Evolutionary conservation across 2,113 vertebrate species (phyloP), one percentile per base, ranked within the genome.

Genomic region (Cyphomyrus plagiostoma): DNA sequence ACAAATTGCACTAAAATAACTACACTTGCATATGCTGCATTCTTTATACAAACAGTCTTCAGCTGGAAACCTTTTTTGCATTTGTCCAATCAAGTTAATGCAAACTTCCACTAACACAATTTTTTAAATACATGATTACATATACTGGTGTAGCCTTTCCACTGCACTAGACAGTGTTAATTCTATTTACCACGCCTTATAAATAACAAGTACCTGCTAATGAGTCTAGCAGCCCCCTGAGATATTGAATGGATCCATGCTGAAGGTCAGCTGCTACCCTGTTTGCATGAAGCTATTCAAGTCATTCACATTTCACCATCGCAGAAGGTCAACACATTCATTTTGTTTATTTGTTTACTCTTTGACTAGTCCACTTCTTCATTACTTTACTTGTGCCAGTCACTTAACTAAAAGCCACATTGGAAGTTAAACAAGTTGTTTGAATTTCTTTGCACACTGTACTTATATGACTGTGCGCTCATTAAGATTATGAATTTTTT

Each of bases 251-350:
- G 87, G 35, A 15, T 66, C n/a, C 6, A 77, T 26, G 50, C 50
- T 82, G 9, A 91, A 92, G 82, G 89, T 90, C 91, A 93, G 92
- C 90, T 90, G 89, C 91, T 86, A 84, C 30, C 26, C 19, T 53
- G 53, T 82, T 89, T n/a, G 53, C 77, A 39, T 85, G 53, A 15
- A 56, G 77, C 70, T 19, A 85, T 30, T 4, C 66, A 49, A 83
- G 30, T 46, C 35, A 89, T 91, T 91, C 90, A 91, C 46, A 89
- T 66, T 23, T 39, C 23, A 91, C 84, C 46, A 87, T 52, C n/a
- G 66, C 89, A 92, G 90, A 92, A 92, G 70, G 46, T 80, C 82
- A 84, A 48, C 23, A 5, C 82, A 3, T 48, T 45, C 19, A 46
- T 84, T 23, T 3, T 21, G 15, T 35, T 45, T 84, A n/a, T 48